These are phyloP conservation scores for Poicephalus meyeri DNA, from an alignment of 2,113 vertebrate genomes.

Conservation along the genomic window DNA sequence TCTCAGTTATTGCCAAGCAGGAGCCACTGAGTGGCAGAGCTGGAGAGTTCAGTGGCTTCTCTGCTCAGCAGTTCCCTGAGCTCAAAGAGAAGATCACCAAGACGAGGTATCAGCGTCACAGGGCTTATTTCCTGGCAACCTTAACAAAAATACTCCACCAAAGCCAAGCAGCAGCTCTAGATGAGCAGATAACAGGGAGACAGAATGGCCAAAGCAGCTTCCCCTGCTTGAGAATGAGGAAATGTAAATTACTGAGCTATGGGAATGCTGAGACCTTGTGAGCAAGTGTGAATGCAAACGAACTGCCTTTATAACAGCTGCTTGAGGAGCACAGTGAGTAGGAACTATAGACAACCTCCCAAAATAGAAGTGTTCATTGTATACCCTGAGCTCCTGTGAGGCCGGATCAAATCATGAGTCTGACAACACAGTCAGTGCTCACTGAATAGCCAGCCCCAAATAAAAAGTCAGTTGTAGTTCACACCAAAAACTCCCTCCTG, in stretches of 20 bases:
- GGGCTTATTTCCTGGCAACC: not conserved
- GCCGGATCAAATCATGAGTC: not conserved
- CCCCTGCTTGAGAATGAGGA: not conserved
- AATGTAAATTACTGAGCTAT: not conserved
- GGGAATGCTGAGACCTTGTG: not conserved
- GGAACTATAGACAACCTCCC: not conserved
- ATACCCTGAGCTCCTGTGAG: not conserved
- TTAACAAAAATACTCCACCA: not conserved
- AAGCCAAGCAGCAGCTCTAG: not conserved
- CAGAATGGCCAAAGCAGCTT: not conserved
- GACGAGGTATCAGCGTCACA: not conserved
- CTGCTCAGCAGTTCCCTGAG: not conserved
- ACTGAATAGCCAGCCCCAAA: not conserved
- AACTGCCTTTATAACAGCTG: not conserved
- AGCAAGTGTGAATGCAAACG: not conserved
- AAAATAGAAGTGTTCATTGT: not conserved
- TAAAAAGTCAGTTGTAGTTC: accelerated
- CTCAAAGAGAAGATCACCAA: too few relatives aligned
- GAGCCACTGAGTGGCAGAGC: not conserved
- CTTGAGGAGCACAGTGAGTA: not conserved
- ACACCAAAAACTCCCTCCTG: not conserved
- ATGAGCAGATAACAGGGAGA: not conserved
- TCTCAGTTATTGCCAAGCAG: not conserved
- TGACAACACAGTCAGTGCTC: accelerated
- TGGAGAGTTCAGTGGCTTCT: not conserved